These are phyloP conservation scores for Ennomos fuscantarius DNA, from an alignment of 2,888 invertebrate species.

Conservation along the genomic window DNA sequence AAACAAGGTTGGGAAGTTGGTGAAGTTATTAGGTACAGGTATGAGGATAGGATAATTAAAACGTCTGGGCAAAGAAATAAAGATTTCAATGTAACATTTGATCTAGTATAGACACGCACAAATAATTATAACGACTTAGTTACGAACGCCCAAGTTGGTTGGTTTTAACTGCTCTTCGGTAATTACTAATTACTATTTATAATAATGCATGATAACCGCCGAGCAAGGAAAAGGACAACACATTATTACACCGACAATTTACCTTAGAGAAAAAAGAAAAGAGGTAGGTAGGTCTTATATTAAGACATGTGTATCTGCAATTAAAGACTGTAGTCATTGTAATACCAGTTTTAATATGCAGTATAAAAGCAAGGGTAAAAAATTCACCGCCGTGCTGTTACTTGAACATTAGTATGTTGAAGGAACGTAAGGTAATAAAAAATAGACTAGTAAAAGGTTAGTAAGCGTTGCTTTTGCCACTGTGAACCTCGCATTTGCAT, in stretches of 20 bases:
- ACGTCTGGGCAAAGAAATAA: neutral
- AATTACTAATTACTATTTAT: constrained; percentile 43
- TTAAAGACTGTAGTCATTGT: constrained; percentile 65
- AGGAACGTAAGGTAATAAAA: constrained; percentile 32
- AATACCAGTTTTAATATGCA: constrained; percentile 62
- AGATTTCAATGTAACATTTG: no score
- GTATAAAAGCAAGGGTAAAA: constrained; percentile 57
- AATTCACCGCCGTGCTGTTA: constrained; percentile 46
- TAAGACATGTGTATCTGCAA: constrained; percentile 44
- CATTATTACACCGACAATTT: constrained; percentile 7
- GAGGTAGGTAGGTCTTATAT: constrained; percentile 22
- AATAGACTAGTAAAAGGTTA: constrained; percentile 12
- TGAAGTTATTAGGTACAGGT: neutral
- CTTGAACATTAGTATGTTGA: constrained; percentile 30
- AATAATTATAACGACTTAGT: constrained; percentile 46
- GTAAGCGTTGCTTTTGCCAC: constrained; percentile 6
- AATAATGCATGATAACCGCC: constrained; percentile 37
- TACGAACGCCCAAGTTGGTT: constrained; percentile 46
- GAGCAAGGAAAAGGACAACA: constrained; percentile 48
- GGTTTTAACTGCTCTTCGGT: constrained; percentile 44
- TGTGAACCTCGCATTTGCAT: constrained; percentile 7
- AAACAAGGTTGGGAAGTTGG: neutral
- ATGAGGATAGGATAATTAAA: neutral
- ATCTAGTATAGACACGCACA: constrained; percentile 26
- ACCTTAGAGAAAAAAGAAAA: constrained; percentile 47